Base-by-base conservation (phyloP, 2,113 vertebrate genomes). In the Rhizomys pruinosus region DNA sequence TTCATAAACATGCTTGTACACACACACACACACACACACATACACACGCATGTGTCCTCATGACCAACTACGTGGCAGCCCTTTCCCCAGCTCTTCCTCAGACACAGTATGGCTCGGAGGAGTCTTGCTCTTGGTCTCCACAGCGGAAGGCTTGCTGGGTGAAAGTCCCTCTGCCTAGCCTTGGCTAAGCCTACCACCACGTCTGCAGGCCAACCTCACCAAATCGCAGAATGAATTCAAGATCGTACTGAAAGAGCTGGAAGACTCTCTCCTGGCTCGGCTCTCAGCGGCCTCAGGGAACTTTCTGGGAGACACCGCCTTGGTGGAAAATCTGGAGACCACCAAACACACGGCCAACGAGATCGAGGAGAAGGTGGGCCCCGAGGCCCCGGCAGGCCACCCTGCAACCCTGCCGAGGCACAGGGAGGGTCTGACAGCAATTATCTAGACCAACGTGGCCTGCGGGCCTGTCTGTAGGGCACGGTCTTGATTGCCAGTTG, bases 201-300 rank as follows among this genome's bases (percentile, higher is more conserved):
- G n/a, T 15, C 29, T 3, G 1, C 29, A 98, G 98, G 98, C 98
- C 0, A 97, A 93, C 89, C 98, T 98, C 79, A 98, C 98, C 5
- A 98, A 98, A 85, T 98, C 98, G 71, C 98, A 98, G 81, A 98
- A 98, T 0, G 97, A 98, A 64, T 98, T 98, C 92, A 98, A 98
- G 97, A 98, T 98, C 39, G 96, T 96, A 5, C 97, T 98, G 80
- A 98, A 98, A 90, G 98, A 98, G 94, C 97, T 98, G 81, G 98
- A 98, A 66, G 98, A 98, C 44, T 98, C 98, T 0, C 97, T 98
- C 92, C 97, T 98, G 0, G 97, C 98, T 68, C 97, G 97, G 19
- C 98, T 98, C 5, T 98, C 98, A 0, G 98, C 98, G 0, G 98
- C 98, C 0, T 96, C 92, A 0, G 98, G 98, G 9, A 97, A 98